Evolutionary conservation across 2,888 invertebrate species (phyloP), one percentile per base, ranked within the genome.

Genomic region (Craniophora ligustri): DNA sequence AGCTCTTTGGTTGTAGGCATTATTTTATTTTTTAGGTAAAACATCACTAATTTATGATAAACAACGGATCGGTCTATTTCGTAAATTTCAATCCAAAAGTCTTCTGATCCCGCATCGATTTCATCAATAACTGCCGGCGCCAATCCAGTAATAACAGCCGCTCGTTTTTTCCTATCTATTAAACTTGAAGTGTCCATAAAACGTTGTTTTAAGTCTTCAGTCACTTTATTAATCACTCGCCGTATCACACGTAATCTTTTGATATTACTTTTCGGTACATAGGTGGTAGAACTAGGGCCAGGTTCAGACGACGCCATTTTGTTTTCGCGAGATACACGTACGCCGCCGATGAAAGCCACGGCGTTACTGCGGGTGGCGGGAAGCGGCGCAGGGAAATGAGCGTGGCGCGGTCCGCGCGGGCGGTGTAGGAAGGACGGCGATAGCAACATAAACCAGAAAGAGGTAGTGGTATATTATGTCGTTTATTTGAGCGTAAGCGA

Each of bases 1-100:
- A 86, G 23, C 5, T 78, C 46, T 13, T 49, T 57, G 0, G 79
- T 75, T 0, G 78, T 67, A 0, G 85, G 85, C 13, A 84, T 49
- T 3, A 36, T 49, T 0, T 57, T 47, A 2, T 54, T 7, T 0
- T 42, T 8, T 1, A 69, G 19, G 58, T 77, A 83, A 16, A 72
- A 77, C 0, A 56, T 5, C 3, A 69, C 44, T 3, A 82, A 45
- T 30, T 60, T 60, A 0, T 54, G 39, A 15, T 77, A 75, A 13
- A 85, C 60, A 1, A 53, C 15, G 0, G 67, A 60, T 1, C 84
- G 67, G 13, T 81, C 72, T 0, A 84, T 21, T 10, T 58, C 50
- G 7, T 3, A 19, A 0, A 57, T 0, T 18, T 45, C 36, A 3
- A 62, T 3, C 8, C 47, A 18, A 8, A 50, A 45, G 5, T 34